Base-by-base conservation (phyloP, 2,113 vertebrate genomes). In the Noturus placidus region DNA sequence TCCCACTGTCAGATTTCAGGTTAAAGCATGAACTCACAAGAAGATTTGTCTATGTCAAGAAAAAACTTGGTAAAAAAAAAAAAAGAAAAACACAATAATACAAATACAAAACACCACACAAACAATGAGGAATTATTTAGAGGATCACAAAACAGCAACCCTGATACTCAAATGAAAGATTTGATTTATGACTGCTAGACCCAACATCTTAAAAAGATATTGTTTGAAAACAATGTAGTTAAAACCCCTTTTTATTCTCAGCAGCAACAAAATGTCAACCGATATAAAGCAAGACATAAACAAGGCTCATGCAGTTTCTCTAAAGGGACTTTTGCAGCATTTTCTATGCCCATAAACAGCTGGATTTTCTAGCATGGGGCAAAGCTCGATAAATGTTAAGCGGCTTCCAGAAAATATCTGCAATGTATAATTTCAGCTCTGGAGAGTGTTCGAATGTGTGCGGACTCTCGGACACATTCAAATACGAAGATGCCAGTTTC, bases 341-440 rank as follows among this genome's bases (percentile, higher is more conserved):
- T 81, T 81, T 38, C 56, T 13, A 35, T 59, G 20, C 59, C 35
- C 33, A 81, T 81, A 59, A 59, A 59, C 50, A 30, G 27, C 72
- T 25, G 38, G 10, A 27, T 42, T 42, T 78, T n/a, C 27, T 1
- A 52, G 13, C 46, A 78, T 54, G 27, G 27, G 25, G 5, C 3
- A 54, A 27, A n/a, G 52, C 79, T 42, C 33, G 14, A 27, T 82
- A 82, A 82, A 82, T 61, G 79, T 82, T 57, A 82, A 82, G 79
- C 35, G 1, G 56, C 79, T 38, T 59, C 19, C 25, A 33, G 54
- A 59, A 59, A 59, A 38, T 54, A 38, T 57, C 11, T 30, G 27
- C 76, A 52, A 17, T 54, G 14, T n/a, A 3, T 61, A 19, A 27
- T 4, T 42, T 82, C 35, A 42, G 35, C 59, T 65, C 35, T 19